A percentile compares a stretch with the other conserved stretches of the same genome.
Evolutionary conservation across 2,888 invertebrate species (phyloP).

Genomic region (Digitonthophagus gazella): DNA sequence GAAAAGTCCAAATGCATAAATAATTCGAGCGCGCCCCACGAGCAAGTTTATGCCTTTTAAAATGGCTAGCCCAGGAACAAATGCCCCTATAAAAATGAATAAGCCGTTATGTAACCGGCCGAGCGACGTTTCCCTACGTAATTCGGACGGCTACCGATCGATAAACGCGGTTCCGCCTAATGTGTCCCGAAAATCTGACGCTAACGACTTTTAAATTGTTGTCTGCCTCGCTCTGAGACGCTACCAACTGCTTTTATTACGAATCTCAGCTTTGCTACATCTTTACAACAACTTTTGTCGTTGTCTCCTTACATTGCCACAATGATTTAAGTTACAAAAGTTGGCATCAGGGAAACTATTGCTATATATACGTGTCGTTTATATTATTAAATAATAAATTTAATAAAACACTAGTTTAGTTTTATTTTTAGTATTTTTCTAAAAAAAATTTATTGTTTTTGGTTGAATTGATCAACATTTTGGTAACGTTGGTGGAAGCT

Average conservation of each 20-base stretch:
- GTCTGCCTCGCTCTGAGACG: constrained; percentile 33
- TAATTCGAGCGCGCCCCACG: background rate
- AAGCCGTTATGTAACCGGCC: background rate
- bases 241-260: constrained; percentile 1
- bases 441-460: too few species aligned
- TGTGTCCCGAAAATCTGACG: constrained; percentile 45
- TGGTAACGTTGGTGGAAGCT: too few species aligned
- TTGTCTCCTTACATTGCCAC: background rate
- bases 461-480: too few species aligned
- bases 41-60: background rate
- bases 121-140: background rate
- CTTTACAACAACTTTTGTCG: background rate
- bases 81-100: background rate
- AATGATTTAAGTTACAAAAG: background rate
- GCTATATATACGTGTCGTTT: background rate
- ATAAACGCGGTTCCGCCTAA: constrained; percentile 47
- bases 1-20: background rate
- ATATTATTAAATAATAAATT: too few species aligned
- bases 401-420: too few species aligned
- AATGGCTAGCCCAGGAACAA: background rate
- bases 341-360: background rate
- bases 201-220: constrained; percentile 50
- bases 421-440: too few species aligned
- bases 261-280: background rate
- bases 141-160: constrained; percentile 34